phyloP scores from a whole-genome alignment of 2,113 vertebrate genomes.

The Zapornia atra region DNA sequence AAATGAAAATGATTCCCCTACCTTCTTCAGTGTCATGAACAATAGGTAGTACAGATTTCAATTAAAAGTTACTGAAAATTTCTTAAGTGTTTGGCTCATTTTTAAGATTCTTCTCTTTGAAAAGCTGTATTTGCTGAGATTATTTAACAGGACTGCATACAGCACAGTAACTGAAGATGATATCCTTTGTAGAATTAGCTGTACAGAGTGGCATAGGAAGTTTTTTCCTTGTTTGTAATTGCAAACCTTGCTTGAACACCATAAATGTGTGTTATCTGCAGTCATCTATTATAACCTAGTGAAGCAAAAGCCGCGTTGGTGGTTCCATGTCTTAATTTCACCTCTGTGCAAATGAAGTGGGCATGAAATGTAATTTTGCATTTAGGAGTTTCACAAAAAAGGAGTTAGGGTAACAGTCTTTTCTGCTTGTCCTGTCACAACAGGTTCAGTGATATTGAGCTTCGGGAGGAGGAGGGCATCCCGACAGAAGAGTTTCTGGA shows the following conservation, averaged over 20 bases:
- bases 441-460: slow-evolving; percentile 97
- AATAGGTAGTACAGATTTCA: slow-evolving; percentile 85
- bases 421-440: background rate
- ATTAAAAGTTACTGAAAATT: background rate
- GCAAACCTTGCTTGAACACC: background rate
- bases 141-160: background rate
- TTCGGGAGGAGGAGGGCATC: slow-evolving; percentile 92
- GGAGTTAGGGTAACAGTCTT: background rate
- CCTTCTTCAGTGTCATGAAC: slow-evolving; percentile 97
- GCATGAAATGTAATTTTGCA: background rate
- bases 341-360: background rate
- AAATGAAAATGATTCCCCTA: slow-evolving; percentile 74
- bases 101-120: background rate
- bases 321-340: background rate
- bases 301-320: background rate
- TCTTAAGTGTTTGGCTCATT: background rate
- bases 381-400: background rate
- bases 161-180: background rate
- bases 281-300: background rate
- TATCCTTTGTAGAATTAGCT: background rate
- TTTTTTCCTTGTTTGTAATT: background rate
- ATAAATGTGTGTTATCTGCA: background rate
- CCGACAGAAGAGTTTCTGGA: slow-evolving; percentile 95
- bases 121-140: background rate
- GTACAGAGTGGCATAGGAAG: background rate